A percentile compares a stretch with the other conserved stretches of the same genome.
phyloP scores from a whole-genome alignment of 2,797 vertebrate genomes.

The Ficedula albicollis region DNA sequence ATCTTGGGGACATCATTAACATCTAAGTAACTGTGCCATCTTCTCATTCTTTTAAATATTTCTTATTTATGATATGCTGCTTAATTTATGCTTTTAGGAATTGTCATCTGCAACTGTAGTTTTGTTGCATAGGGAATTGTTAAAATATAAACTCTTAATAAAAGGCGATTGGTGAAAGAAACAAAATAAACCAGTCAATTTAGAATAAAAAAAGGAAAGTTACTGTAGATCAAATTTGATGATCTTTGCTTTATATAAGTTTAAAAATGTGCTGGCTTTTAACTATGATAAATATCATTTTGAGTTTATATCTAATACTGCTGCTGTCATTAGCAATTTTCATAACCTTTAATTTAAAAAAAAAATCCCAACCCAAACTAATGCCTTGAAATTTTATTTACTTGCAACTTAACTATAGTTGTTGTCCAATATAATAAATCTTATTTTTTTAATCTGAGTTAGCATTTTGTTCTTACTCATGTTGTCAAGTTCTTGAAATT shows the following conservation, averaged over 20 bases:
- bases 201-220: not conserved
- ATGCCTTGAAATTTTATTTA: not conserved
- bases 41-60: not conserved
- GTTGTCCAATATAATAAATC: not conserved
- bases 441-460: not conserved
- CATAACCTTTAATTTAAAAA: not conserved
- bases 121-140: not conserved
- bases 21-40: not conserved
- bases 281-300: not conserved
- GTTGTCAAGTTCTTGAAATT: not conserved
- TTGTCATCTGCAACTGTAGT: not conserved
- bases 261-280: not conserved
- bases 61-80: not conserved
- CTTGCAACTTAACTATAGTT: not conserved
- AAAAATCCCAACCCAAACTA: not conserved
- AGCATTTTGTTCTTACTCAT: not conserved
- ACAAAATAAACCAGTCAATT: not conserved
- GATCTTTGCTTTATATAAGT: not conserved
- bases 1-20: not conserved
- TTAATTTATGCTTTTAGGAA: not conserved
- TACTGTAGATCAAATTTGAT: not conserved
- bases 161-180: not conserved
- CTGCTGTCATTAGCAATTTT: not conserved
- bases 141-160: not conserved
- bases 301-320: not conserved